Evolutionary conservation across 2,113 vertebrate genomes (phyloP), one percentile per base, ranked within the genome.

Genomic region (Myotis davidii): DNA sequence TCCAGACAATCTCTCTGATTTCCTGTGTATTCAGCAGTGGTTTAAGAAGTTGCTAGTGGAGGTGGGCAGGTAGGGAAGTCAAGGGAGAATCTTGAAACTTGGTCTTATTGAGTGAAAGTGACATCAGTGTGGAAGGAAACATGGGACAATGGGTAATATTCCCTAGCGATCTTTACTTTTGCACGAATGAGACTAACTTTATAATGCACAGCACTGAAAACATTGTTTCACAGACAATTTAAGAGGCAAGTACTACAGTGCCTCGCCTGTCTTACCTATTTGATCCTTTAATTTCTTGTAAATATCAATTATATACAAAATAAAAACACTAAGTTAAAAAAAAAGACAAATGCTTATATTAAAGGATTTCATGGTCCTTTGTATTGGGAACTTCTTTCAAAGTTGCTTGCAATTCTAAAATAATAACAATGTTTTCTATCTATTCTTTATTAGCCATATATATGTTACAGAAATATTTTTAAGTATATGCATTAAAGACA

Each of bases 181-280:
- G 83, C 90, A 96, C 73, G 94, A 81, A 94, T 34, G 61, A 87
- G 79, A 94, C 77, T 67, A 45, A 79, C 89, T 93, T 86, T 87
- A 76, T 72, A 90, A 94, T 42, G 42, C 9, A 84, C 10, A 59
- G 56, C 54, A 76, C 39, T 65, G 93, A 94, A 97, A 97, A 94
- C 54, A 54, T 29, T 70, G 77, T 97, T 97, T 96, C 76, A 94
- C 73, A 95, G 88, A 9, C 97, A 86, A 95, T 96, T 95, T 92
- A 97, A 96, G 91, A 96, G 96, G 92, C 85, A 90, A 97, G 93
- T 73, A 97, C 56, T 96, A 97, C 96, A 96, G 96, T 88, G 93
- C 61, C 64, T 94, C 70, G 17, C 34, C 70, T 96, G 89, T 90
- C 94, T 97, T 90, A 87, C 59, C 95, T 97, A 96, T 88, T 74